These are phyloP conservation scores for Leucosticte australis DNA, from an alignment of 2,113 vertebrate species.

Conservation along the genomic window DNA sequence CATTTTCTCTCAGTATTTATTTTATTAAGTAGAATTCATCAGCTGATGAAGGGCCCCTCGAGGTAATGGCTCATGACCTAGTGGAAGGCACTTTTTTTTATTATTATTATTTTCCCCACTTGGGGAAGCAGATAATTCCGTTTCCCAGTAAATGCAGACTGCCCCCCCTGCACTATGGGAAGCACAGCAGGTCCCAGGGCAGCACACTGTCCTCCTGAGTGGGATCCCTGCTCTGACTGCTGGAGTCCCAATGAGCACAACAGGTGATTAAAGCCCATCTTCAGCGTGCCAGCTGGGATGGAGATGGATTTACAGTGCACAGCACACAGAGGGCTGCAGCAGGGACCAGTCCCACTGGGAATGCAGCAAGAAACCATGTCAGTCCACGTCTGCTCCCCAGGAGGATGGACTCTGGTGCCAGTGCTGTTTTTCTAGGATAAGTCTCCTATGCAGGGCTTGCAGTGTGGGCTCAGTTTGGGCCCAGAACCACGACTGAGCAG, in stretches of 20 bases:
- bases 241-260: neutral
- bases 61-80: slow-evolving; percentile 66
- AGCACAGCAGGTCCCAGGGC: neutral
- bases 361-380: neutral
- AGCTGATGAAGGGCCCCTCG: slow-evolving; percentile 66
- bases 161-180: rapidly evolving
- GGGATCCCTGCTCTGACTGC: neutral
- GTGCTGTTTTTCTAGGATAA: neutral
- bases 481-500: neutral
- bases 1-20: slow-evolving; percentile 72
- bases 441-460: rapidly evolving
- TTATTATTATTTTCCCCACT: slow-evolving; percentile 56
- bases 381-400: rapidly evolving
- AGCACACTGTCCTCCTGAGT: rapidly evolving
- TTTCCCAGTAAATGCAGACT: neutral
- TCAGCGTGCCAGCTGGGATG: neutral
- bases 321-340: neutral
- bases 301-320: neutral
- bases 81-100: slow-evolving; percentile 49
- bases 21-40: slow-evolving; percentile 73
- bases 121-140: neutral
- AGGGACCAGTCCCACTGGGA: neutral
- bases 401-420: neutral
- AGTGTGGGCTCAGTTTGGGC: neutral
- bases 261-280: neutral